Evolutionary conservation across 2,888 invertebrate genomes (phyloP).

Genomic region (Metellina segmentata): DNA sequence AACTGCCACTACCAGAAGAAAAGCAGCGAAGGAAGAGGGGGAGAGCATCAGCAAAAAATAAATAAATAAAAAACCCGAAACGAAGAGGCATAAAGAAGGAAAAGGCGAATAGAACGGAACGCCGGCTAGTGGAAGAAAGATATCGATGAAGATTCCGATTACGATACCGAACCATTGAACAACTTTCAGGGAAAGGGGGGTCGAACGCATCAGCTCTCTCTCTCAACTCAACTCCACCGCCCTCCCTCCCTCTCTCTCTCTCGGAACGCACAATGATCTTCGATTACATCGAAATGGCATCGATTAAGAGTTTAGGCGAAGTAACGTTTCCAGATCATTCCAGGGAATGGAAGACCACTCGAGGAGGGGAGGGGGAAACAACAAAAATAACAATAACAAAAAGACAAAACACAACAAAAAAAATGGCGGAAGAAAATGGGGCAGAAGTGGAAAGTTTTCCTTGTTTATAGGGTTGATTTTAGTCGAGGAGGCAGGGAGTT

Average conservation of each 20-base stretch:
- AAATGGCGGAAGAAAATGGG: conserved; percentile 46
- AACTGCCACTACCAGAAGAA: conserved; percentile 19
- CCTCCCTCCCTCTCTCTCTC: conserved; percentile 11
- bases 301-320: conserved; percentile 73
- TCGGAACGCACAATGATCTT: conserved; percentile 71
- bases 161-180: conserved; percentile 74
- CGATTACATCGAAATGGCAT: conserved; percentile 74
- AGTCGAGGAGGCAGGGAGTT: conserved; percentile 25
- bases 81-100: conserved; percentile 41
- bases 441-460: conserved; percentile 66
- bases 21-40: not conserved
- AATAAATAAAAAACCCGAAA: conserved; percentile 37
- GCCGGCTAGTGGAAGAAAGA: conserved; percentile 46
- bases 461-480: conserved; percentile 70
- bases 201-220: not conserved
- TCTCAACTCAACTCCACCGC: not conserved
- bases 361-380: conserved; percentile 18
- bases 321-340: conserved; percentile 69
- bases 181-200: conserved; percentile 53
- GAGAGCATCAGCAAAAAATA: conserved; percentile 1
- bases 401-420: not conserved
- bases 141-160: conserved; percentile 74
- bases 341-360: conserved; percentile 39
- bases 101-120: conserved; percentile 31
- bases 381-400: conserved; percentile 22